Conservation (phyloP, 2,113 vertebrate genomes). For the Lagopus leucura region DNA sequence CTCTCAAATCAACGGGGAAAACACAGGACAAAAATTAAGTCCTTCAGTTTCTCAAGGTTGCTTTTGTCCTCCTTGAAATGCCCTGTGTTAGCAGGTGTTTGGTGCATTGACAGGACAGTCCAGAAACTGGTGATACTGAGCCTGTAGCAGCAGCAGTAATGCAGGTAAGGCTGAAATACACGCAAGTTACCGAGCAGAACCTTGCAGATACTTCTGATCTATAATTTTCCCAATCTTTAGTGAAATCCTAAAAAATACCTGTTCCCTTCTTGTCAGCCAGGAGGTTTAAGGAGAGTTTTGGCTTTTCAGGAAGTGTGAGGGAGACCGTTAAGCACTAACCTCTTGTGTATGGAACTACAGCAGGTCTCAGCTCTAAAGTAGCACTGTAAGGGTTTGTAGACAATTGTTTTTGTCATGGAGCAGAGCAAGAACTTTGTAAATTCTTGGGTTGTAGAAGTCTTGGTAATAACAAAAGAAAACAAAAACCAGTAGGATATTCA, state of each 20-base stretch:
- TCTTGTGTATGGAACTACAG: neutral
- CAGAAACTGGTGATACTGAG: neutral
- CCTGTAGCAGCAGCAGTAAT: neutral
- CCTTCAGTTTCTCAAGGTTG: neutral
- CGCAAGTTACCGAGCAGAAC: neutral
- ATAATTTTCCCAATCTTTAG: neutral
- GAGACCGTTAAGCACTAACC: neutral
- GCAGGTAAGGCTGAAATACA: neutral
- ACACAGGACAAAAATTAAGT: neutral
- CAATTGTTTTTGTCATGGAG: neutral
- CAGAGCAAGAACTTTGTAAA: neutral
- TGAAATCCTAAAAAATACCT: neutral
- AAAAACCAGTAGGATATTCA: neutral
- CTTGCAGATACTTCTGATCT: neutral
- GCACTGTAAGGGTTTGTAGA: fast-evolving
- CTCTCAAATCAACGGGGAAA: neutral
- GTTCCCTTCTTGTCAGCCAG: neutral
- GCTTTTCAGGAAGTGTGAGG: neutral
- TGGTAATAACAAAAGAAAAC: neutral
- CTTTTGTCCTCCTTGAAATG: neutral
- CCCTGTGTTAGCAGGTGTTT: neutral
- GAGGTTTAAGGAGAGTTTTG: neutral
- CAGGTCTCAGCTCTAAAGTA: neutral
- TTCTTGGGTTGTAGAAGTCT: neutral
- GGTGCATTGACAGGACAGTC: neutral